Evolutionary conservation across 2,113 vertebrate genomes (phyloP), one percentile per base, ranked within the genome.

Genomic region (Capreolus pygargus): DNA sequence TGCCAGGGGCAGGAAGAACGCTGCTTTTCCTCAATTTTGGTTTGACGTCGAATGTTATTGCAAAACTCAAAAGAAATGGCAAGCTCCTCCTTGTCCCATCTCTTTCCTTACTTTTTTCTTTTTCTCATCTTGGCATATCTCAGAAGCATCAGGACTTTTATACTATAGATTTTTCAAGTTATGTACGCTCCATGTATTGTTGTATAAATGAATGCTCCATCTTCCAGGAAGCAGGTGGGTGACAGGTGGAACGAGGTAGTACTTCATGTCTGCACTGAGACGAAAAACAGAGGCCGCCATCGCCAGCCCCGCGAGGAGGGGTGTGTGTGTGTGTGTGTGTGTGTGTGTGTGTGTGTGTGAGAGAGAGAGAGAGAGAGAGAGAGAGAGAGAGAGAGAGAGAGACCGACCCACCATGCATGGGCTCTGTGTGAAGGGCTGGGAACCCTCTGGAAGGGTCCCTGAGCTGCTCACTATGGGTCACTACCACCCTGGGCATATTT

Each of bases 41-140:
- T 9, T 64, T 47, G 6, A 25, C 52, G 89, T 98, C 47, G 50
- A 70, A 57, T 70, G 28, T 85, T 67, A 47, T 33, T 89, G 15
- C 28, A 54, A 89, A 95, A n/a, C 25, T 54, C 47, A 88, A 86
- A 54, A 43, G 85, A 93, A 96, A 43, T 7, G 33, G 36, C 36
- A 70, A 74, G 30, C 27, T 10, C 81, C 27, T 33, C 7, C 9
- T 58, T 39, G 25, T 70, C 50, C 14, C 8, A 4, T 74, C 50
- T n/a, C 33, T 54, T 50, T 33, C 47, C 25, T 64, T n/a, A 7
- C 16, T 82, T 21, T n/a, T 14, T 17, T 57, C 33, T 81, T 33
- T 70, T 25, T 23, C 43, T 70, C 6, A 28, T 47, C 33, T 47
- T 67, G 47, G 30, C 2, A 2, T 33, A 30, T 58, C 70, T 94